These are phyloP conservation scores for Drosophila parabipectinata DNA, from an alignment of 1,140 invertebrate genomes.

Conservation along the genomic window DNA sequence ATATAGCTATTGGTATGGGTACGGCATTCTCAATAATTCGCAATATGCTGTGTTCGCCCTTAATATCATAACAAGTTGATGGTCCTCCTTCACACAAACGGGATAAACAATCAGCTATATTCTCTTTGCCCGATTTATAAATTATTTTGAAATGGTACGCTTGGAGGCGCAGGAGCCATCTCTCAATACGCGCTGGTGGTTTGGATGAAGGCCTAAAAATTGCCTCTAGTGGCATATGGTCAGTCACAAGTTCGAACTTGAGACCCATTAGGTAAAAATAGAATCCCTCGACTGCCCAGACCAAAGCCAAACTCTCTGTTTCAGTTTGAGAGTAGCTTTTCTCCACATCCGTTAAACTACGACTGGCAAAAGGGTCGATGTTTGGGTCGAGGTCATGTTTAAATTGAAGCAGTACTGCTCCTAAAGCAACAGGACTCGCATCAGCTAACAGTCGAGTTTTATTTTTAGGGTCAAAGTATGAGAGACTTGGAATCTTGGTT, in stretches of 20 bases:
- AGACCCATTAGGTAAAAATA: slow-evolving; percentile 24
- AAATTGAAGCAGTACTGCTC: slow-evolving; percentile 28
- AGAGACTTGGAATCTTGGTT: no score
- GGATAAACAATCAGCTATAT: slow-evolving; percentile 11
- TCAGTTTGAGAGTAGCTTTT: no score
- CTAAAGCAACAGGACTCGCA: slow-evolving; percentile 11
- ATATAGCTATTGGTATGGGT: no score
- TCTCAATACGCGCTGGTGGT: slow-evolving; percentile 19
- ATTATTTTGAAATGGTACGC: slow-evolving; percentile 13
- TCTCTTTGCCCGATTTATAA: slow-evolving; percentile 20
- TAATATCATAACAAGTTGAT: no score
- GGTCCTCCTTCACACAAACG: no score
- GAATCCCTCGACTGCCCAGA: slow-evolving; percentile 8
- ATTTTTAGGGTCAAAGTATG: no score
- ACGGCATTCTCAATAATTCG: no score
- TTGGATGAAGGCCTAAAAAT: slow-evolving; percentile 33
- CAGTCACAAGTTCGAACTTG: slow-evolving; percentile 26
- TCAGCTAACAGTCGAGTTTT: background rate
- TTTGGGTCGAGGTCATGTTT: background rate
- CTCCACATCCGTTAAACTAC: no score
- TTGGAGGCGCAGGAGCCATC: no score
- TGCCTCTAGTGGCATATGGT: slow-evolving; percentile 34
- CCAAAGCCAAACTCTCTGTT: no score
- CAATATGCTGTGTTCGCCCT: no score
- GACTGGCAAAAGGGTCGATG: background rate